phyloP scores from a whole-genome alignment of 35 echinoderm and acorn worm genomes.

The Lytechinus variegatus region DNA sequence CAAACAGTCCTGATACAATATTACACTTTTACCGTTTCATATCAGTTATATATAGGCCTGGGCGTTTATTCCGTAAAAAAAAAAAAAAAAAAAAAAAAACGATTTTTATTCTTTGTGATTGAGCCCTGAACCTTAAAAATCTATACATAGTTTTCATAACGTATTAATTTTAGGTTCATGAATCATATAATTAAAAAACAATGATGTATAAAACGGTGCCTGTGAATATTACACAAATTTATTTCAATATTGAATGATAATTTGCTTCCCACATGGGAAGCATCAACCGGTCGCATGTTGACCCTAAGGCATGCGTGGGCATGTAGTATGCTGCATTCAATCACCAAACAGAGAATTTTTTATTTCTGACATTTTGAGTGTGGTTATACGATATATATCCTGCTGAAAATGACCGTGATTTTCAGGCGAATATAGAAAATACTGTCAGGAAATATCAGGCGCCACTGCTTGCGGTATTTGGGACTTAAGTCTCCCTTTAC shows the following conservation, averaged over 20 bases:
- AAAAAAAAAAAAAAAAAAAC: too few relatives aligned
- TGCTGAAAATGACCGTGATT: background rate
- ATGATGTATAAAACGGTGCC: too few relatives aligned
- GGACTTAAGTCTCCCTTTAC: background rate
- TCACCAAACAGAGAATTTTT: background rate
- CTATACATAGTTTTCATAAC: too few relatives aligned
- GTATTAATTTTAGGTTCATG: too few relatives aligned
- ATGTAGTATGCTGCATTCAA: background rate
- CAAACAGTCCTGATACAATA: too few relatives aligned
- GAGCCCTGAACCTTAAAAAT: too few relatives aligned
- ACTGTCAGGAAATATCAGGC: background rate
- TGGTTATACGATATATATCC: background rate
- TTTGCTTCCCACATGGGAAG: background rate
- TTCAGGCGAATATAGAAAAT: background rate
- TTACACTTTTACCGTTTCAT: too few relatives aligned
- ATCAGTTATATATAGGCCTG: too few relatives aligned
- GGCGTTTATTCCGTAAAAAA: too few relatives aligned
- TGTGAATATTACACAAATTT: background rate
- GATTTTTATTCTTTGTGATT: too few relatives aligned
- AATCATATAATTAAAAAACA: too few relatives aligned
- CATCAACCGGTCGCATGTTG: background rate
- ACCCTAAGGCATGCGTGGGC: background rate
- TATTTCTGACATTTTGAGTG: background rate
- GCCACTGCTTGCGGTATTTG: background rate
- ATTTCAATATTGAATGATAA: background rate